Evolutionary conservation across 2,797 vertebrate genomes (phyloP).

Genomic region (Crypturellus tataupa): DNA sequence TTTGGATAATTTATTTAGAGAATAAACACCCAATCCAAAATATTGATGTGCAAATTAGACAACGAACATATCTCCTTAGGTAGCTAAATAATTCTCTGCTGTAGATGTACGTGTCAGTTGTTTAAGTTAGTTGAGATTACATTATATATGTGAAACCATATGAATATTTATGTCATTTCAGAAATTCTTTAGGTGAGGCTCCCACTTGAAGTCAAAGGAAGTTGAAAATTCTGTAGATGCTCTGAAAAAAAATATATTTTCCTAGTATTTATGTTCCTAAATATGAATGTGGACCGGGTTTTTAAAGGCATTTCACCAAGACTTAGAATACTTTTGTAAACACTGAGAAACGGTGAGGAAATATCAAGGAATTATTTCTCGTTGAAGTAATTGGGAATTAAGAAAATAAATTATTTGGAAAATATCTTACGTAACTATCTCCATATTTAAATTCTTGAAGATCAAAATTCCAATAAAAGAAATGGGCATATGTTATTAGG

Average conservation of each 20-base stretch:
- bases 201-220: not conserved
- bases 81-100: not conserved
- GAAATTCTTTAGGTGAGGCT: not conserved
- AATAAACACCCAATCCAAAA: slow-evolving; percentile 23
- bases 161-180: not conserved
- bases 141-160: no score
- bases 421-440: not conserved
- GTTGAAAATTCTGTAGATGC: not conserved
- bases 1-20: slow-evolving; percentile 56
- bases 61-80: not conserved
- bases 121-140: not conserved
- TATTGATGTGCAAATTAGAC: not conserved
- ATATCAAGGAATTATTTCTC: not conserved
- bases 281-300: not conserved
- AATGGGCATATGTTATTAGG: not conserved
- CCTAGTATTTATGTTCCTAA: not conserved
- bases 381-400: not conserved
- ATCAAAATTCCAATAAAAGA: not conserved
- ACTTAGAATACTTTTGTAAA: not conserved
- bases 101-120: not conserved
- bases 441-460: not conserved
- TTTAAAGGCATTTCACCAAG: not conserved
- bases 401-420: not conserved
- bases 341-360: not conserved
- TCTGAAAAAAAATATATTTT: not conserved